These are phyloP conservation scores for Strix aluco DNA, from an alignment of 2,113 vertebrate genomes.

Conservation along the genomic window DNA sequence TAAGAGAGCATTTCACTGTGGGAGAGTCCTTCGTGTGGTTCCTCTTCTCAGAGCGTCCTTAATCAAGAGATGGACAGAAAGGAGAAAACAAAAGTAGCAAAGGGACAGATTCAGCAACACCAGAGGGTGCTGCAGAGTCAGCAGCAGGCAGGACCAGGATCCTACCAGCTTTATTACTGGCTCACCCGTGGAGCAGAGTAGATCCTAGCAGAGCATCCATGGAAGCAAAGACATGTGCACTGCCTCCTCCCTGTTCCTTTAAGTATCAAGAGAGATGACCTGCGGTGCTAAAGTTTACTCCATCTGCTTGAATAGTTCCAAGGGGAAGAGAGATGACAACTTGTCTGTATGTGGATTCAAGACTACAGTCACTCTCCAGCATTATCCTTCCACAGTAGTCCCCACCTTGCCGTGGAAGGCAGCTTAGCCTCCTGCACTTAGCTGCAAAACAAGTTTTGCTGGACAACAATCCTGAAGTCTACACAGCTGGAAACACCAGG, in stretches of 20 bases:
- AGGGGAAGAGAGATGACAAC: background rate
- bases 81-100: background rate
- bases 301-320: background rate
- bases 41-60: background rate
- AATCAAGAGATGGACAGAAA: background rate
- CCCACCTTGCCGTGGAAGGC: background rate
- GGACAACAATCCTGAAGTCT: background rate
- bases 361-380: background rate
- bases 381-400: background rate
- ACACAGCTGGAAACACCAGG: background rate
- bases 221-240: accelerated
- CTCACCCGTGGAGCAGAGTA: accelerated
- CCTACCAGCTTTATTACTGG: background rate
- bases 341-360: background rate
- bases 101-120: background rate
- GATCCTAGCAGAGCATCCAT: background rate
- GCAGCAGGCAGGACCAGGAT: background rate
- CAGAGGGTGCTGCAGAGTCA: slow-evolving; percentile 52
- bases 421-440: background rate
- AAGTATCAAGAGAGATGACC: background rate
- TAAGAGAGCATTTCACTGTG: background rate
- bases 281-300: background rate
- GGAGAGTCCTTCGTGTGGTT: background rate
- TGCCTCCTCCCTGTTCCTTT: background rate
- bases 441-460: background rate